phyloP scores from a whole-genome alignment of 2,113 vertebrate genomes.

The Takifugu flavidus region DNA sequence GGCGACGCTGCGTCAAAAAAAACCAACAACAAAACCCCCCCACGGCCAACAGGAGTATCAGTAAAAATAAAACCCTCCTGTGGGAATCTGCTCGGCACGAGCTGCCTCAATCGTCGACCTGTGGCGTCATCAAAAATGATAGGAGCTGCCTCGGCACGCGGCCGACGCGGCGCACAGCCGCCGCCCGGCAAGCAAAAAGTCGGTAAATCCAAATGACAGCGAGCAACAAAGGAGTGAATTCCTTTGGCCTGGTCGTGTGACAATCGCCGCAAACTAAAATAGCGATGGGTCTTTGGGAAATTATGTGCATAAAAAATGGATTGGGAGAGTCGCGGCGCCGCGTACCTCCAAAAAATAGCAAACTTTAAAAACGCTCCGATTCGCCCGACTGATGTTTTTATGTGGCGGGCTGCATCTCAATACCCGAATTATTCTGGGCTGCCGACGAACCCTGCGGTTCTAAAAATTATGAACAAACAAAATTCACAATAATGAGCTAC shows the following conservation, averaged over 20 bases:
- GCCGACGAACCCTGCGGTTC: neutral
- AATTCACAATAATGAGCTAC: neutral
- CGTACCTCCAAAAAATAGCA: neutral
- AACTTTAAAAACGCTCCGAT: conserved; percentile 4
- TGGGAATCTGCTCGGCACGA: conserved; percentile 11
- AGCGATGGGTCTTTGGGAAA: conserved; percentile 18
- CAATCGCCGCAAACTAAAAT: conserved; percentile 29
- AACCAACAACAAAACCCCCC: too few relatives aligned
- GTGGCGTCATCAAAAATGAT: conserved; percentile 12
- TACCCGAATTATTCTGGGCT: too few relatives aligned
- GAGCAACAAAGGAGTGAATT: conserved; percentile 30
- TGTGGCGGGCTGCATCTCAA: too few relatives aligned
- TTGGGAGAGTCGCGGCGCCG: neutral
- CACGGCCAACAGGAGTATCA: conserved; percentile 9
- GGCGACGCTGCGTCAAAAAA: conserved; percentile 1
- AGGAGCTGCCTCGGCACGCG: conserved; percentile 7
- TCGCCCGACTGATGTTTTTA: too few relatives aligned
- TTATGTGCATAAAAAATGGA: conserved; percentile 14
- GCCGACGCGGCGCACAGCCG: too few relatives aligned
- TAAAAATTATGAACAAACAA: neutral
- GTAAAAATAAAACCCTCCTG: conserved; percentile 12
- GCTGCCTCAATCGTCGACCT: conserved; percentile 7
- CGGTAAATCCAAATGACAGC: conserved; percentile 38
- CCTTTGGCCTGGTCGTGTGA: conserved; percentile 9
- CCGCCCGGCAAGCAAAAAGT: neutral